Evolutionary conservation across 2,888 invertebrate species (phyloP), one percentile per base, ranked within the genome.

Genomic region (Ptychoptera albimana): DNA sequence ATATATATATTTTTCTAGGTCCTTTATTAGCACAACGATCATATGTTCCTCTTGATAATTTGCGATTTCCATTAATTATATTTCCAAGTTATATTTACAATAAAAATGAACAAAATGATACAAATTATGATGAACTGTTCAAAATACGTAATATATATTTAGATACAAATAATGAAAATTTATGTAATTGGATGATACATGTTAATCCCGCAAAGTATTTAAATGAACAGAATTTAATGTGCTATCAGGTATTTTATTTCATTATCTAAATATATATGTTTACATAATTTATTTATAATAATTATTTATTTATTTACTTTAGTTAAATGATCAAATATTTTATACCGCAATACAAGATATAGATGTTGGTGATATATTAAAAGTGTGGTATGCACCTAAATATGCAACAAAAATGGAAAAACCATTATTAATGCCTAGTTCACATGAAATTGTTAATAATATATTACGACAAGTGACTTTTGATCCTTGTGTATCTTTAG

Each of bases 121-220:
- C 47, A 4, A 48, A 50, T 23, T 43, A 48, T 11, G 43, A 48
- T 31, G 46, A 50, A 34, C 37, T 50, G 8, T 50, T 50, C 37
- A 48, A 45, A 30, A 45, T 48, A 11, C 45, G 48, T 43, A 48
- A 50, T 16, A 37, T 47, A 31, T 46, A 47, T 43, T 43, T 50
- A 14, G 48, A 50, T 37, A 48, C 48, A n/a, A 43, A 35, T 8
- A 46, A 50, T 47, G 50, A 50, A 23, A 50, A 45, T 34, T 31
- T 41, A 11, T 47, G 50, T 31, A 50, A 50, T 44, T 50, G 50
- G 50, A 50, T 50, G 50, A 46, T 50, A 16, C 48, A 50, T 11
- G 50, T 50, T n/a, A 43, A 46, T 40, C 48, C 48, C 2, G 47
- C 50, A 2, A 44, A 41, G 37, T 48, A 46, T 43, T 44, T 47